Base-by-base conservation (phyloP, 2,888 invertebrate genomes). In the Cataglyphis rosenhaueri region DNA sequence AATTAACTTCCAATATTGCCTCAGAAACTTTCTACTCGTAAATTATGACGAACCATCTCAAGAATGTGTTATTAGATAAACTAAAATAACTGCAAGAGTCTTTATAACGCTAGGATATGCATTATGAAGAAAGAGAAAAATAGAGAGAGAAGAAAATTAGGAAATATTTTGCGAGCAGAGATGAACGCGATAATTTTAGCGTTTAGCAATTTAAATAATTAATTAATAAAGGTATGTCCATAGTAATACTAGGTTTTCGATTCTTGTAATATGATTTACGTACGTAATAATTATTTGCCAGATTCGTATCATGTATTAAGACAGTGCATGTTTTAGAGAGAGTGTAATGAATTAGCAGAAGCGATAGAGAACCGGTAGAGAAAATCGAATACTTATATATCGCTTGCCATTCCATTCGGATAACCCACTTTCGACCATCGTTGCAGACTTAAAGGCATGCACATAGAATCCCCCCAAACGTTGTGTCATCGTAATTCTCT, bases 341-440 rank as follows among this genome's bases (percentile, higher is more conserved):
- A 89, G 89, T 85, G 86, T 85, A 85, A 89, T 82, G 87, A 87
- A 89, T 89, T 85, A 86, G 86, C 88, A 81, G 86, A 87, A 85
- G 85, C 87, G 85, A 82, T n/a, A n/a, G n/a, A n/a, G n/a, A n/a
- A 21, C 68, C 79, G 82, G 61, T 84, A 84, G 89, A 87, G 91
- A 91, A 90, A 91, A 91, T 88, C 89, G 89, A 89, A 91, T 86
- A 84, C 84, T 82, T 79, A 78, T 52, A 52, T n/a, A 52, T 62
- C 61, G 44, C 65, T 84, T 75, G 83, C 81, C 64, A 86, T 90
- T 88, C 86, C 87, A 84, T 88, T 90, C 88, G 68, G 83, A 85
- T 91, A 91, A 91, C 91, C 91, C 87, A 91, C 91, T 91, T 91
- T 91, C 88, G 78, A 85, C 65, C 62, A 64, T 10, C 48, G 62